phyloP scores from a whole-genome alignment of 1,140 invertebrate genomes.

The Caerostris darwini region DNA sequence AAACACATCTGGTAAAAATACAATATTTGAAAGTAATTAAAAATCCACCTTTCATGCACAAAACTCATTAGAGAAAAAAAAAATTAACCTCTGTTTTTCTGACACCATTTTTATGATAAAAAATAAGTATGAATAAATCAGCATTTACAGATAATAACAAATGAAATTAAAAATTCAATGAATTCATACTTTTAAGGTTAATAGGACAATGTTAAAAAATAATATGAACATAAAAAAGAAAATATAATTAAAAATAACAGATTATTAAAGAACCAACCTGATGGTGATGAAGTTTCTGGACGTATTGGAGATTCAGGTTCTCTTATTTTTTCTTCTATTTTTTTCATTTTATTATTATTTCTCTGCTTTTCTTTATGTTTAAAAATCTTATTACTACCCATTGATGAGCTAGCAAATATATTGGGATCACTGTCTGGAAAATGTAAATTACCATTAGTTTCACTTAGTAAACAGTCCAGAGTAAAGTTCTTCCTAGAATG shows the following conservation, averaged over 20 bases:
- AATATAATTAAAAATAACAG: not conserved
- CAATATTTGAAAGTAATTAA: not conserved
- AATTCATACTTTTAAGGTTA: no score
- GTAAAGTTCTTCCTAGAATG: slow-evolving; percentile 71
- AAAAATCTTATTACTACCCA: slow-evolving; percentile 27
- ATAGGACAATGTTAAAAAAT: no score
- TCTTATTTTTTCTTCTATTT: slow-evolving; percentile 72
- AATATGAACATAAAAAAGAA: not conserved
- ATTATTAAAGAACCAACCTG: slow-evolving; percentile 21
- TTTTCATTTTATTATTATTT: slow-evolving; percentile 53
- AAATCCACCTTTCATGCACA: not conserved
- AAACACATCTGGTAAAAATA: not conserved
- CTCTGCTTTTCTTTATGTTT: slow-evolving; percentile 56
- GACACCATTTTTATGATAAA: no score
- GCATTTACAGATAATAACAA: no score
- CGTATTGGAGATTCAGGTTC: slow-evolving; percentile 68
- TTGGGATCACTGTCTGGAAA: slow-evolving; percentile 45
- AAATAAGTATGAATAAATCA: no score
- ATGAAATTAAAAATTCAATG: no score
- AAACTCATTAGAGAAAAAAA: no score
- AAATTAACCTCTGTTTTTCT: no score
- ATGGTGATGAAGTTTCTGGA: slow-evolving; percentile 70
- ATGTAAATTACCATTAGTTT: slow-evolving; percentile 71
- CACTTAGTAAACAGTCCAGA: slow-evolving; percentile 71
- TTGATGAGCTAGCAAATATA: slow-evolving; percentile 50